Percentiles rank a stretch among this genome's conserved stretches.
Conservation (phyloP, 2,113 vertebrate genomes). For the Acanthisitta chloris region DNA sequence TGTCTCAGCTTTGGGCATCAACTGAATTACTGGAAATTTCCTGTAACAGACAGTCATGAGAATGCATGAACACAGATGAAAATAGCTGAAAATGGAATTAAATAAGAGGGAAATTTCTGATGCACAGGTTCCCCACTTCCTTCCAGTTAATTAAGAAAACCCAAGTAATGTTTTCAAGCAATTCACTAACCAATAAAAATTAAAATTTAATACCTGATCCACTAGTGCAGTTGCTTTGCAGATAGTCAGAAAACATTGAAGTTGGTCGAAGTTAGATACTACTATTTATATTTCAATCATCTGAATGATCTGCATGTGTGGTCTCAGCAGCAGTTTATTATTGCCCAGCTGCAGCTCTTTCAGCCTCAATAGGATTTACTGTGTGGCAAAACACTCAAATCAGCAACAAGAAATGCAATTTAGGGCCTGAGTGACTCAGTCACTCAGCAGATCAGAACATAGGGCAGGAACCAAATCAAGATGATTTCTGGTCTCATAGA, state of each 20-base stretch:
- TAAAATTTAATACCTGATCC: background rate
- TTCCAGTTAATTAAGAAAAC: background rate
- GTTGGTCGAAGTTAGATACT: background rate
- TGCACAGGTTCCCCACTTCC: background rate
- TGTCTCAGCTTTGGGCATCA: background rate
- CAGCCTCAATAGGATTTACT: background rate
- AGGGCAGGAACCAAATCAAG: background rate
- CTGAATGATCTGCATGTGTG: background rate
- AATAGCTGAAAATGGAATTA: background rate
- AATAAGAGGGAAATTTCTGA: background rate
- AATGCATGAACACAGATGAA: background rate
- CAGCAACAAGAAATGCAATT: background rate
- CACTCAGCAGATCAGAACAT: background rate
- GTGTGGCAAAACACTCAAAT: background rate
- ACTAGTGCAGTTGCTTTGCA: background rate
- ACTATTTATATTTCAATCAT: background rate
- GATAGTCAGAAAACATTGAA: background rate
- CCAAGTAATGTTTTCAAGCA: background rate
- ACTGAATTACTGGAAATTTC: background rate
- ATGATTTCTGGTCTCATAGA: background rate
- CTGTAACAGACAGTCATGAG: background rate
- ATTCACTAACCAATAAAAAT: background rate
- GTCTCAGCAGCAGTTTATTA: background rate
- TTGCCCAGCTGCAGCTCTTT: background rate
- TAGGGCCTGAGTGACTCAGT: background rate